Base-by-base conservation (phyloP, 1,140 invertebrate species). In the Adoxophyes honmai region DNA sequence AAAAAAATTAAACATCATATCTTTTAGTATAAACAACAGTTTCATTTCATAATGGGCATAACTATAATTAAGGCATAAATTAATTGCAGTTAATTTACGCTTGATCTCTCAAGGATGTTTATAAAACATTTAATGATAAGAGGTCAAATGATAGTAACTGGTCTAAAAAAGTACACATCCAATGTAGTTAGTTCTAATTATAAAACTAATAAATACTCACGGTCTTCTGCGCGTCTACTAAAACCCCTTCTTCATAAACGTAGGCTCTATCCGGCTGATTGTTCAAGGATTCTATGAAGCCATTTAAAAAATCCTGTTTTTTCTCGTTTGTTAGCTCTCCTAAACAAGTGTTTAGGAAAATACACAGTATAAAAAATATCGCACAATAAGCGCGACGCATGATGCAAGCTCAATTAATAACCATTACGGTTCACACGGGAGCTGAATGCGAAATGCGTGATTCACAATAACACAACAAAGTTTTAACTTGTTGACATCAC, bases 271-370 rank as follows among this genome's bases (percentile, higher is more conserved):
- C 66, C 18, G 81, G 77, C 62, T 81, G 66, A 66, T 70, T 75
- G 56, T 86, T 85, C 55, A 85, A 72, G 61, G 67, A 78, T 14
- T 75, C 53, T 54, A 82, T 58, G 42, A 86, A 83, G n/a, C 67
- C 65, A 72, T 68, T 73, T 39, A 83, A 64, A 56, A 82, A 57
- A 54, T 80, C 75, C n/a, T 73, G 63, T 62, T 71, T 70, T 58
- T 64, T 70, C 35, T 75, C 71, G 18, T 63, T n/a, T 61, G 51
- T 66, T 52, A 79, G 28, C 55, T 86, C 76, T 44, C 65, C 64
- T 33, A 62, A 70, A 67, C 68, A 71, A 35, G 54, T 52, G 33
- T 56, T 51, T 55, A 68, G 28, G 56, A 74, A 38, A 51, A 69
- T 37, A 52, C 57, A 75, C 10, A 57, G 42, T 18, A 65, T 57